phyloP scores from a whole-genome alignment of 2,797 vertebrate genomes.

The Astyanax mexicanus region DNA sequence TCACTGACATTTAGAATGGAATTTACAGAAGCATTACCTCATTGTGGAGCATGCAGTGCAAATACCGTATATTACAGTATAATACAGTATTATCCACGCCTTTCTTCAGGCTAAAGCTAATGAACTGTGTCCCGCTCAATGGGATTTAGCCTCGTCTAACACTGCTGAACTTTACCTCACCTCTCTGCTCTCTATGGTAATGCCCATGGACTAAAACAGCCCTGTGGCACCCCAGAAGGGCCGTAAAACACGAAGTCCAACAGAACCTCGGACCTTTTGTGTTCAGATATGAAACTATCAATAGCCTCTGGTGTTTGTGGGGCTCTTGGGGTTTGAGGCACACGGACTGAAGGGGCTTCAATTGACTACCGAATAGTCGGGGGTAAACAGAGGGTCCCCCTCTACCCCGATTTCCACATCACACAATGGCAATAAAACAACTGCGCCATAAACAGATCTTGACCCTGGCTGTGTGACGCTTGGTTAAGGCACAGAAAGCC shows the following conservation, averaged over 20 bases:
- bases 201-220: constrained; percentile 62
- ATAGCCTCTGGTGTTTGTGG: constrained; percentile 64
- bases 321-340: constrained; percentile 62
- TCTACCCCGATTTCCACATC: constrained; percentile 10
- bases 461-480: background rate
- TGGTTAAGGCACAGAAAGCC: background rate
- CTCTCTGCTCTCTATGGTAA: constrained; percentile 70
- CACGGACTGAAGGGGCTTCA: constrained; percentile 61
- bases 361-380: constrained; percentile 27
- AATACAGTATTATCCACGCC: background rate
- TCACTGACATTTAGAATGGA: background rate
- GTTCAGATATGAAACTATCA: constrained; percentile 74
- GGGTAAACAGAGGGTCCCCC: constrained; percentile 6
- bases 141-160: constrained; percentile 64
- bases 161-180: constrained; percentile 74
- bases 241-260: constrained; percentile 76
- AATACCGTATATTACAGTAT: too few relatives aligned
- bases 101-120: constrained; percentile 31
- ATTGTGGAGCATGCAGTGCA: background rate
- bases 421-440: constrained; percentile 39
- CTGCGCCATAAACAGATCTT: constrained; percentile 18
- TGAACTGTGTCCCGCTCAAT: constrained; percentile 51
- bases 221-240: constrained; percentile 60
- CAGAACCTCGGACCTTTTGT: constrained; percentile 68
- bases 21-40: background rate